phyloP scores from a whole-genome alignment of 2,888 invertebrate genomes.

The Macrophya alboannulata region DNA sequence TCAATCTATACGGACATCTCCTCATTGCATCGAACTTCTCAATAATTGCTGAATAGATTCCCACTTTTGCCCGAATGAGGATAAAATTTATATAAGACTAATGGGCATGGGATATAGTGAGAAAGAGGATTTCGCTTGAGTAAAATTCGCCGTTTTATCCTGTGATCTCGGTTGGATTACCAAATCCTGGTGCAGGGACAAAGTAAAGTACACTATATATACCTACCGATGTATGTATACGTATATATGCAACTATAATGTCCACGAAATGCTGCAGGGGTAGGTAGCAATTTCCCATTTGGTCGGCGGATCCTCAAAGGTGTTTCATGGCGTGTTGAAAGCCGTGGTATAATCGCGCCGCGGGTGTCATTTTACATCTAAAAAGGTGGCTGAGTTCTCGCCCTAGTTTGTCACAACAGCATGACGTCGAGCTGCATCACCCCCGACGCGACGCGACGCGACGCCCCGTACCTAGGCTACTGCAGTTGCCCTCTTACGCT shows the following conservation, averaged over 20 bases:
- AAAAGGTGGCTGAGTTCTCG: slow-evolving; percentile 78
- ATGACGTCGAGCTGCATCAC: slow-evolving; percentile 65
- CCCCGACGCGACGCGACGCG: slow-evolving; percentile 67
- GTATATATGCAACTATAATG: background rate
- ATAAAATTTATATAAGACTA: background rate
- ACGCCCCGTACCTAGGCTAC: slow-evolving; percentile 49
- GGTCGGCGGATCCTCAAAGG: slow-evolving; percentile 57
- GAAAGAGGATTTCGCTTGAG: background rate
- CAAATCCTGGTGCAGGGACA: background rate
- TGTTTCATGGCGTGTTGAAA: slow-evolving; percentile 42
- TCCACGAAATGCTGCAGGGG: background rate
- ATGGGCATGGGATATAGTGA: background rate
- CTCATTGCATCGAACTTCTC: background rate
- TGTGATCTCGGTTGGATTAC: slow-evolving; percentile 41
- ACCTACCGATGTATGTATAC: background rate
- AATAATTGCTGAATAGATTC: background rate
- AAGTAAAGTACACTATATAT: too few species aligned
- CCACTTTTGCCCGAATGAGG: background rate
- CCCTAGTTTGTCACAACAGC: slow-evolving; percentile 77
- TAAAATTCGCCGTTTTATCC: slow-evolving; percentile 29
- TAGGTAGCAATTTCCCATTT: slow-evolving; percentile 44
- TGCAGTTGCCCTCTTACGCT: background rate
- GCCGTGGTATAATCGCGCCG: slow-evolving; percentile 68
- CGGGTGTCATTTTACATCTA: slow-evolving; percentile 70
- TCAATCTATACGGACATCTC: background rate